Percentiles rank a stretch among this genome's conserved stretches.
phyloP scores from a whole-genome alignment of 2,113 vertebrate species.

The Martes martes region DNA sequence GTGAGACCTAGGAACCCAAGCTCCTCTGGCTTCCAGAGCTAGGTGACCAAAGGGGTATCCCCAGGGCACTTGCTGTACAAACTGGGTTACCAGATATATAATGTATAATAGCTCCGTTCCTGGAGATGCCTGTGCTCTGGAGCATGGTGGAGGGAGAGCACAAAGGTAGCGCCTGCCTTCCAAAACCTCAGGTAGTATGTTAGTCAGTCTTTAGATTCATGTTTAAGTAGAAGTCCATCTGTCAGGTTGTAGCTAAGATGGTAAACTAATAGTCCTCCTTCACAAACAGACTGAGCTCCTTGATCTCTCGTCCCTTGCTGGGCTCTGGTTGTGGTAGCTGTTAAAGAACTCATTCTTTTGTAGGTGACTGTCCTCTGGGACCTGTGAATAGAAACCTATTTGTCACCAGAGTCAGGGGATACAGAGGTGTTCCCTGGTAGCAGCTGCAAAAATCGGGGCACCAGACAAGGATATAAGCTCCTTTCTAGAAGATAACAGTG shows the following conservation, averaged over 20 bases:
- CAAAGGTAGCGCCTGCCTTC: not conserved
- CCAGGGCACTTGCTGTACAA: not conserved
- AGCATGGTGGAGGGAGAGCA: no score
- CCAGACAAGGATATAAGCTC: not conserved
- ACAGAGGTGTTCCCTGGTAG: not conserved
- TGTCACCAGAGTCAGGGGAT: not conserved
- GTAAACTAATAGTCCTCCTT: not conserved
- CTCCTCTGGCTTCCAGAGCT: not conserved
- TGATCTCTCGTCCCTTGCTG: not conserved
- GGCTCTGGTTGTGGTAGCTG: not conserved
- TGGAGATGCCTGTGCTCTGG: not conserved
- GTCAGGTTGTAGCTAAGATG: not conserved
- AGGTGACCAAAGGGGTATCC: not conserved
- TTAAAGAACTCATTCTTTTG: not conserved
- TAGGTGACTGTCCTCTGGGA: not conserved
- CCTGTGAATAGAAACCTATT: not conserved
- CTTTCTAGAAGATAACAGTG: not conserved
- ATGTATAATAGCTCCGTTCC: not conserved
- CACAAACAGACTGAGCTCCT: not conserved
- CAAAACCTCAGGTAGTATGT: not conserved
- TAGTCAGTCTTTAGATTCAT: not conserved
- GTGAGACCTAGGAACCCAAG: not conserved
- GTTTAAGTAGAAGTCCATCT: not conserved
- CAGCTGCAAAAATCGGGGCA: not conserved
- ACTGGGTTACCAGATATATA: not conserved